Percentiles rank a stretch among this genome's conserved stretches.
phyloP scores from a whole-genome alignment of 35 echinoderm and acorn worm species.

The Apostichopus parvimensis region DNA sequence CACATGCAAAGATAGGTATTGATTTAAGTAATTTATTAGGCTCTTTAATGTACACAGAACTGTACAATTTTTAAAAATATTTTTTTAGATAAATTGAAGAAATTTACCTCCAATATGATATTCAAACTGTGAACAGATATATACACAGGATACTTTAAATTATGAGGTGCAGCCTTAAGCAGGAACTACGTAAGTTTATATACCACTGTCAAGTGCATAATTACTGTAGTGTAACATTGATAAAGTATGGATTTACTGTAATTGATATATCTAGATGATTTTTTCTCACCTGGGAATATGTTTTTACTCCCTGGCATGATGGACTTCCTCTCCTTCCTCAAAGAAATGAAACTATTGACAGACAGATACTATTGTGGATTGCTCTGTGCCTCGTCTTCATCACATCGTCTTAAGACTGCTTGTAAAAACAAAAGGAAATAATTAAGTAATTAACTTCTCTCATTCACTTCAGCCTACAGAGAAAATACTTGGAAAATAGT shows the following conservation, averaged over 20 bases:
- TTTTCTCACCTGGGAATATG: slow-evolving; percentile 4
- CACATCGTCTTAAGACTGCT: neutral
- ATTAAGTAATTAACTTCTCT: too few relatives aligned
- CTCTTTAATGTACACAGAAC: too few relatives aligned
- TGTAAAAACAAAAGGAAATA: neutral
- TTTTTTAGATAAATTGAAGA: too few relatives aligned
- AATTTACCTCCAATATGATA: too few relatives aligned
- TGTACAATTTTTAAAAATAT: too few relatives aligned
- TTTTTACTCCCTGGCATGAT: slow-evolving; percentile 35
- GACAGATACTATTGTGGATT: neutral
- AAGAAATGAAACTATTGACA: neutral
- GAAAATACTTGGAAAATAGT: too few relatives aligned
- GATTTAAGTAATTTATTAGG: too few relatives aligned
- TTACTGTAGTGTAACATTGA: neutral
- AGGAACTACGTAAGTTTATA: neutral
- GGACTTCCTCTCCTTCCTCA: neutral
- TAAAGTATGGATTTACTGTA: too few relatives aligned
- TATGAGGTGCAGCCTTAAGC: neutral
- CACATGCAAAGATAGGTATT: too few relatives aligned
- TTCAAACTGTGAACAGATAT: too few relatives aligned
- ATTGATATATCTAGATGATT: too few relatives aligned
- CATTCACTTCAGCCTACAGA: too few relatives aligned
- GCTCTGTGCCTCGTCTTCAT: neutral
- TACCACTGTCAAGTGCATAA: neutral
- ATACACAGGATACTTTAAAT: neutral